Evolutionary conservation across 2,797 vertebrate species (phyloP).

Genomic region (Poecile montanus): DNA sequence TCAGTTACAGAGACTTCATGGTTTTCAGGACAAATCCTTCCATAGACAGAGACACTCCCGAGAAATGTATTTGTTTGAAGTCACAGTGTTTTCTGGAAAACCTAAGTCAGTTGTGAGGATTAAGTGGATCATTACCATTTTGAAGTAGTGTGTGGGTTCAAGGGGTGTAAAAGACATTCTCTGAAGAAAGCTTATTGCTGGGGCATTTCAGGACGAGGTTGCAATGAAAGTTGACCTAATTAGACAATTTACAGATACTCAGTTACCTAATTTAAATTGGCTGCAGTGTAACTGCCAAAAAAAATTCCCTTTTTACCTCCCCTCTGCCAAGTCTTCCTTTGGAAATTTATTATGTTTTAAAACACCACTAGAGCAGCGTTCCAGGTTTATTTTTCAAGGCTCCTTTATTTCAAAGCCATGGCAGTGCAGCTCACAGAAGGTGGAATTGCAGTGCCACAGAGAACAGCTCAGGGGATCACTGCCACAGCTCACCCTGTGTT

Average conservation of each 20-base stretch:
- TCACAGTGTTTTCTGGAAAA: not conserved
- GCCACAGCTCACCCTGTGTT: not conserved
- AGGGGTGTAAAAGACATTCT: not conserved
- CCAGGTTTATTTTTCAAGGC: not conserved
- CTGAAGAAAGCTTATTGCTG: not conserved
- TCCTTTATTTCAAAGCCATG: not conserved
- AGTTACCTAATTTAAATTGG: constrained; percentile 15
- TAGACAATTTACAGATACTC: constrained; percentile 21
- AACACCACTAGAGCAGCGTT: not conserved
- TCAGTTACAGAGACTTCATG: not conserved
- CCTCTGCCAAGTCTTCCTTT: not conserved
- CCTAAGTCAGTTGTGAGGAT: not conserved
- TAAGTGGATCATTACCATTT: not conserved
- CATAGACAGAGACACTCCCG: not conserved
- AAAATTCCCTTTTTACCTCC: not conserved
- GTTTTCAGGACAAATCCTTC: not conserved
- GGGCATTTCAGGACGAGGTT: not conserved
- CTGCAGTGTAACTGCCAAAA: not conserved
- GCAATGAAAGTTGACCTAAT: constrained; percentile 19
- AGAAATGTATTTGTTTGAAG: not conserved
- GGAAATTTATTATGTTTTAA: not conserved
- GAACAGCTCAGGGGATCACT: not conserved
- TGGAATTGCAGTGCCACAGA: rapidly evolving
- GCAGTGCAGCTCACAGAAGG: not conserved
- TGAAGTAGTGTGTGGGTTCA: not conserved